Base-by-base conservation (phyloP, 2,113 vertebrate genomes). In the Castor canadensis region DNA sequence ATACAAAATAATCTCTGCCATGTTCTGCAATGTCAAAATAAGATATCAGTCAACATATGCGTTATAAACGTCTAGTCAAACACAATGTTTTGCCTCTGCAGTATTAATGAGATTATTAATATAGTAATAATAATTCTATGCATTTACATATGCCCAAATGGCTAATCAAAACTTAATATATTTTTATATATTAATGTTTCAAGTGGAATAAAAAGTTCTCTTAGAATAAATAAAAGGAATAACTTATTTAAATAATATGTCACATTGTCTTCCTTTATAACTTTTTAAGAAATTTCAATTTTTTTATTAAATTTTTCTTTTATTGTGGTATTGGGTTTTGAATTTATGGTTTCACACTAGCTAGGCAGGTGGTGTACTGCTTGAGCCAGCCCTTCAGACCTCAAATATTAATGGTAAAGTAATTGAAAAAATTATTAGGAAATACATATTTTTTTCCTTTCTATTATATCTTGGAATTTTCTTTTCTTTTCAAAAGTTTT, bases 121-220 rank as follows among this genome's bases (percentile, higher is more conserved):
- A 17, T 32, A 62, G 66, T 45, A 87, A 38, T 73, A 67, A 71
- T 84, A 30, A 84, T 67, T 80, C 35, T 20, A 1, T 62, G 38
- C 76, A 80, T 95, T 94, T 20, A 43, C 5, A 35, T 92, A 15
- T 83, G 22, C 26, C 9, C 52, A 45, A 88, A 84, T 84, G 90
- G 49, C 32, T 80, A 81, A 88, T 2, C 28, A 85, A 64, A 85
- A 62, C 5, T 85, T 87, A 72, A 3, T 52, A 56, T 87, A 73
- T 87, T 85, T 91, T 87, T 76, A 47, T 58, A 1, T 84, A 60
- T 80, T 89, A 40, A 30, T 87, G 82, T 95, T 95, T 94, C 52
- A 82, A 13, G 20, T 92, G 4, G 28, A 73, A 49, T 58, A 76
- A 62, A 30, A 71, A 35, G 0, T 49, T 62, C 28, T 54, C 6